Percentiles rank a stretch among this genome's conserved stretches.
These are phyloP conservation scores for Ferrisia virgata DNA, from an alignment of 2,888 invertebrate genomes.

Conservation along the genomic window DNA sequence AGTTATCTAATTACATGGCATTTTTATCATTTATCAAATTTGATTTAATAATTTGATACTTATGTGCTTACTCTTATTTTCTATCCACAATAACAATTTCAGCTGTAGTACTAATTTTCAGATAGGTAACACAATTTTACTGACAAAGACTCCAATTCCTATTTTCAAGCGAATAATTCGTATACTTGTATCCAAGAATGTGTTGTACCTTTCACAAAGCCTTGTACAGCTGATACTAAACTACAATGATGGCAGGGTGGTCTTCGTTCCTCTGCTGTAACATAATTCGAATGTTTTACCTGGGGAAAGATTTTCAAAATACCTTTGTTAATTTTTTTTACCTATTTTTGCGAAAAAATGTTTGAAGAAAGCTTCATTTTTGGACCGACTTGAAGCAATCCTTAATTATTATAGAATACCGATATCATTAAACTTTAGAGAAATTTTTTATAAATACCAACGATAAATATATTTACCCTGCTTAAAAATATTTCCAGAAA, in stretches of 20 bases:
- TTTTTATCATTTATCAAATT: too few species aligned
- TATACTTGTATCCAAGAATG: not conserved
- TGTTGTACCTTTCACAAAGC: not conserved
- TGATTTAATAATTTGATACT: too few species aligned
- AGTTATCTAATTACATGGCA: too few species aligned
- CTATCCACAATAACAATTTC: too few species aligned
- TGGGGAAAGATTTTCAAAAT: not conserved
- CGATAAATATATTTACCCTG: too few species aligned
- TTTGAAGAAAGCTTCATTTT: not conserved
- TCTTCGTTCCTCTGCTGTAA: not conserved
- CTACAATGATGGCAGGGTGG: not conserved
- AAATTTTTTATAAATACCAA: not conserved
- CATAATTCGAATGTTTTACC: constrained; percentile 17
- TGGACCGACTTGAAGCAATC: not conserved
- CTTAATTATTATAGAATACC: not conserved
- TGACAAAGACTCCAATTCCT: not conserved
- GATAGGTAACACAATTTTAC: not conserved
- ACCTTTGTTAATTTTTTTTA: constrained; percentile 1
- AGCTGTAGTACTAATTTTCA: not conserved
- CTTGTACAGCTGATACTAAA: not conserved
- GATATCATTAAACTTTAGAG: not conserved
- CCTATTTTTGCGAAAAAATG: not conserved
- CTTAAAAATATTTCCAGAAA: too few species aligned
- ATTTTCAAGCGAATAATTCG: not conserved
- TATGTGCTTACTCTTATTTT: too few species aligned